phyloP scores from a whole-genome alignment of 2,113 vertebrate species.

The Clarias magur region DNA sequence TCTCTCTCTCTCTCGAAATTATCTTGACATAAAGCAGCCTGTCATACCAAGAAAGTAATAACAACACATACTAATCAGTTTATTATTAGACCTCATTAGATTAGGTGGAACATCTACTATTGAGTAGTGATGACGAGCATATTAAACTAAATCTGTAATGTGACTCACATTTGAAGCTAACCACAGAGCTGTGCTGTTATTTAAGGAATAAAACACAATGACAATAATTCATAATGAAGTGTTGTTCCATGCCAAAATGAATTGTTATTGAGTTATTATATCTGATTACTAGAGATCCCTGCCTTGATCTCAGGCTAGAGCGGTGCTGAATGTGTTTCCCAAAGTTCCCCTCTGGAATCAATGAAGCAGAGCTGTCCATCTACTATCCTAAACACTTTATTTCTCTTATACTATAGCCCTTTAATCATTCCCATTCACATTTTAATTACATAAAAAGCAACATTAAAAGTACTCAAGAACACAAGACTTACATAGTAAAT shows the following conservation, averaged over 20 bases:
- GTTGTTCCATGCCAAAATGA: background rate
- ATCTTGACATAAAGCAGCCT: background rate
- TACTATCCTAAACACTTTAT: background rate
- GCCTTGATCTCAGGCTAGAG: background rate
- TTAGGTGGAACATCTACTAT: too few species aligned
- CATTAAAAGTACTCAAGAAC: too few species aligned
- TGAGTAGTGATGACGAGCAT: background rate
- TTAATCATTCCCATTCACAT: too few species aligned
- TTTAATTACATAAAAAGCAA: too few species aligned
- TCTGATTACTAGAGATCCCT: background rate
- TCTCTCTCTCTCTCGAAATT: background rate
- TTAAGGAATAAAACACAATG: background rate
- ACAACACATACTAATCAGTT: background rate
- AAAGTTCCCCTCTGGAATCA: background rate
- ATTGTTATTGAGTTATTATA: background rate
- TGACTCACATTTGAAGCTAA: background rate
- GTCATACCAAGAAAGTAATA: background rate
- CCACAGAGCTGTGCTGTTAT: background rate
- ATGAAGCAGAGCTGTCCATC: background rate
- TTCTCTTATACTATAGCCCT: too few species aligned
- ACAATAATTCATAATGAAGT: background rate
- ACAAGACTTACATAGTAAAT: background rate
- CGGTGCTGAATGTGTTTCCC: background rate
- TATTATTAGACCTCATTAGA: too few species aligned
- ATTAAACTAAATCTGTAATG: background rate